A percentile compares a stretch with the other conserved stretches of the same genome.
phyloP scores from a whole-genome alignment of 2,888 invertebrate species.

The Ypsolopha scabrella region DNA sequence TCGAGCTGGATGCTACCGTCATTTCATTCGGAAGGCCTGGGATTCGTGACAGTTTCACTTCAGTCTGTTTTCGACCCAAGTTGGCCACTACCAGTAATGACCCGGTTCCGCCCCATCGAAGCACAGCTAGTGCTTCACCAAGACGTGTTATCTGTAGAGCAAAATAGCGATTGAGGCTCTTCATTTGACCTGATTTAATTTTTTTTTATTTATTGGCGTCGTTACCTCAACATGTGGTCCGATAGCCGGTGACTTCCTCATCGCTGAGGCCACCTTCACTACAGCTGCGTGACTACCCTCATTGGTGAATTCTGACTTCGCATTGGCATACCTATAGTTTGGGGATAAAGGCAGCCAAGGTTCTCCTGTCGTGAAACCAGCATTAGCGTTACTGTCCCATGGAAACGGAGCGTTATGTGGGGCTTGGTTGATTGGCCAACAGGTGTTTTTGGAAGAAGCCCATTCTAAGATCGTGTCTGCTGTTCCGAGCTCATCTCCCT shows the following conservation, averaged over 20 bases:
- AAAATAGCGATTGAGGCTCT: not conserved
- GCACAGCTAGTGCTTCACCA: conserved; percentile 45
- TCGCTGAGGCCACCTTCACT: conserved; percentile 40
- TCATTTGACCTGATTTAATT: not conserved
- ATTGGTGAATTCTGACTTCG: conserved; percentile 64
- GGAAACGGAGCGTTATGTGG: conserved; percentile 47
- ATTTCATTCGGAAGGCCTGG: conserved; percentile 47
- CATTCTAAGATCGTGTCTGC: conserved; percentile 66
- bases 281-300: conserved; percentile 60
- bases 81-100: conserved; percentile 56
- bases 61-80: conserved; percentile 43
- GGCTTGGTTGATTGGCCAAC: conserved; percentile 48
- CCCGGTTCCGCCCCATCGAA: conserved; percentile 51
- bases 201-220: not conserved
- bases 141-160: conserved; percentile 66
- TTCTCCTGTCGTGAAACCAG: conserved; percentile 60
- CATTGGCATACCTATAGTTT: conserved; percentile 74
- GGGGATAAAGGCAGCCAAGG: conserved; percentile 78
- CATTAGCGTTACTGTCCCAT: conserved; percentile 57
- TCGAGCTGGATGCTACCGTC: conserved; percentile 44
- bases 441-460: conserved; percentile 51
- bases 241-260: conserved; percentile 52
- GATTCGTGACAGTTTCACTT: conserved; percentile 56
- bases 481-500: conserved; percentile 82
- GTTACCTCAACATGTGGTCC: conserved; percentile 53